Conservation (phyloP, 1,140 invertebrate species). For the Penaeus japonicus region DNA sequence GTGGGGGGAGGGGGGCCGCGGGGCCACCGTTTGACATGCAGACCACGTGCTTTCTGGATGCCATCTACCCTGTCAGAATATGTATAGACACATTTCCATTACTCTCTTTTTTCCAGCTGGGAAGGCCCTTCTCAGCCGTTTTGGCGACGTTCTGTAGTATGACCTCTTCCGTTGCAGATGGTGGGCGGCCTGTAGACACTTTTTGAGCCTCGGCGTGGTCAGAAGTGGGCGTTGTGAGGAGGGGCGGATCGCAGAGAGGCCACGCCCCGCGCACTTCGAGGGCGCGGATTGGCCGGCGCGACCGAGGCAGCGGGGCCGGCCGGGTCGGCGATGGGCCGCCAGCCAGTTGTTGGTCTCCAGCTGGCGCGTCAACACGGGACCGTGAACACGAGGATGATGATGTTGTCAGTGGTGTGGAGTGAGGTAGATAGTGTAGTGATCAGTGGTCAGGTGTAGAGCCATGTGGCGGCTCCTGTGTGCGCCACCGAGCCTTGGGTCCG, state of each 20-base stretch:
- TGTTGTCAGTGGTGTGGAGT: conserved; percentile 28
- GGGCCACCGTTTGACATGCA: conserved; percentile 34
- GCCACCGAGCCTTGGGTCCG: conserved; percentile 47
- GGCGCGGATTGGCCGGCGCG: conserved; percentile 34
- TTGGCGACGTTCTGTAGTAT: not conserved
- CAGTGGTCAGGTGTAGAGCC: conserved; percentile 35
- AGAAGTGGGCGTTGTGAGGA: too few relatives aligned
- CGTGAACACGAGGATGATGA: conserved; percentile 1
- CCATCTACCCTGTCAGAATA: not conserved
- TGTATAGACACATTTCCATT: too few relatives aligned
- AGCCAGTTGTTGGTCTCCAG: conserved; percentile 46
- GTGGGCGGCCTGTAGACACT: too few relatives aligned
- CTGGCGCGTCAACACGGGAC: conserved; percentile 43
- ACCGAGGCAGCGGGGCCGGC: not conserved
- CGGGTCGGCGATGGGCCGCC: not conserved
- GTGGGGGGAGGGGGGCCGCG: not conserved
- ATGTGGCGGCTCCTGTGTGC: conserved; percentile 44
- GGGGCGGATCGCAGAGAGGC: not conserved
- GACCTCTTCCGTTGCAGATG: not conserved
- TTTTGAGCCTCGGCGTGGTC: too few relatives aligned
- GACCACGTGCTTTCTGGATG: conserved; percentile 13
- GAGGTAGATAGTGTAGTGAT: conserved; percentile 22
- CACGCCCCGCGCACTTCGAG: conserved; percentile 27
- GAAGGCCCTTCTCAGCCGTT: not conserved
- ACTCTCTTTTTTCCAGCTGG: too few relatives aligned